Conservation (phyloP, 53 echinoderm and acorn worm genomes). For the Zoroaster sp. region DNA sequence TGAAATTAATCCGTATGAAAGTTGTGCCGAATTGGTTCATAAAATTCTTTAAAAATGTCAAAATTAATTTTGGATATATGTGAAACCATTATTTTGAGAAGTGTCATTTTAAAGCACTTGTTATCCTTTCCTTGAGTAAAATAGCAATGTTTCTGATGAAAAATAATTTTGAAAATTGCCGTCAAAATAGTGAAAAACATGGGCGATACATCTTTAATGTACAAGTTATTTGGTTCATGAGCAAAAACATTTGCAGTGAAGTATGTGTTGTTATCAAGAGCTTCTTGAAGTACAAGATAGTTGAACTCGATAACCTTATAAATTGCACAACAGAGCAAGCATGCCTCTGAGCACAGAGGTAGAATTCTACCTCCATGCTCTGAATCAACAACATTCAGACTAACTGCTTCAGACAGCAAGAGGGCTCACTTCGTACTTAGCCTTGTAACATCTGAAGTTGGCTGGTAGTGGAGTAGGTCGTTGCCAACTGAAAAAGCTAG, state of each 20-base stretch:
- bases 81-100: too few species aligned
- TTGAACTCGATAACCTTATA: neutral
- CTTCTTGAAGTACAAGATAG: neutral
- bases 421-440: conserved; percentile 28
- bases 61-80: too few species aligned
- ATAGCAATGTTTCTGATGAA: too few species aligned
- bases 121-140: too few species aligned
- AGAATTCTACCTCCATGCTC: neutral
- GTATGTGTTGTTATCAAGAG: neutral
- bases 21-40: too few species aligned
- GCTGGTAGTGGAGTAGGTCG: neutral
- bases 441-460: neutral
- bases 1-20: too few species aligned
- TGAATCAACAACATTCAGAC: neutral
- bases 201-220: too few species aligned
- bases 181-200: too few species aligned
- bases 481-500: neutral
- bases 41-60: too few species aligned
- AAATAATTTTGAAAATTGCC: too few species aligned
- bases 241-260: neutral
- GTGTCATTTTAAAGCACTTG: too few species aligned
- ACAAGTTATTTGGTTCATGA: too few species aligned
- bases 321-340: neutral
- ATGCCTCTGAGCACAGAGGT: neutral
- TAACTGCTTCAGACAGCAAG: neutral